phyloP scores from a whole-genome alignment of 2,113 vertebrate species.

The Sclerurus mexicanus region DNA sequence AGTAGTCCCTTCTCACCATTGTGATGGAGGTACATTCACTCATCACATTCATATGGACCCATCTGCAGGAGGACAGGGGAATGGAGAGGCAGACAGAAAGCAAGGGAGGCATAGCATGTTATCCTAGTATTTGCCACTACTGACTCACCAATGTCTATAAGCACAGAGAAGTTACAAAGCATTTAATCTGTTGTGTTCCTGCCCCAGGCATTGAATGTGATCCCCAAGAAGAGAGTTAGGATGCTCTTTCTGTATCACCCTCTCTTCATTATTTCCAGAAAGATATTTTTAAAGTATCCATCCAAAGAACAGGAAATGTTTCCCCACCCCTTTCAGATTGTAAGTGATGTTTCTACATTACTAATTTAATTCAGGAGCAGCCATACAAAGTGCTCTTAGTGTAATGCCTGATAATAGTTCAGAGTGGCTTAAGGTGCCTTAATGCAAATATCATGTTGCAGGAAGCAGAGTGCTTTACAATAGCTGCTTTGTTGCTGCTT shows the following conservation, averaged over 20 bases:
- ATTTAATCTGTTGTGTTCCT: background rate
- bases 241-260: background rate
- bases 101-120: background rate
- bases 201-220: accelerated
- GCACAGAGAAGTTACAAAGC: background rate
- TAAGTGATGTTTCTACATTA: conserved; percentile 11
- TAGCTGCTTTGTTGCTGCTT: background rate
- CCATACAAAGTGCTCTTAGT: background rate
- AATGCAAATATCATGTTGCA: conserved; percentile 43
- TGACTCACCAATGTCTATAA: accelerated
- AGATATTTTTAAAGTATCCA: background rate
- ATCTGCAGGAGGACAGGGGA: background rate
- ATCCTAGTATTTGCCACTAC: background rate
- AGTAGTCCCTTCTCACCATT: background rate
- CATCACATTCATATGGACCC: accelerated
- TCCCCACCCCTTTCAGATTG: background rate
- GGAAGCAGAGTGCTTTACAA: background rate
- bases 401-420: conserved; percentile 35
- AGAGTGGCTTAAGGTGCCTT: background rate
- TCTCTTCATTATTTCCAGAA: background rate
- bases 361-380: background rate
- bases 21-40: background rate
- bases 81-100: background rate
- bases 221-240: background rate
- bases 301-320: background rate